These are phyloP conservation scores for Globodera ellingtonae DNA, from an alignment of 1,140 invertebrate species.

Conservation along the genomic window DNA sequence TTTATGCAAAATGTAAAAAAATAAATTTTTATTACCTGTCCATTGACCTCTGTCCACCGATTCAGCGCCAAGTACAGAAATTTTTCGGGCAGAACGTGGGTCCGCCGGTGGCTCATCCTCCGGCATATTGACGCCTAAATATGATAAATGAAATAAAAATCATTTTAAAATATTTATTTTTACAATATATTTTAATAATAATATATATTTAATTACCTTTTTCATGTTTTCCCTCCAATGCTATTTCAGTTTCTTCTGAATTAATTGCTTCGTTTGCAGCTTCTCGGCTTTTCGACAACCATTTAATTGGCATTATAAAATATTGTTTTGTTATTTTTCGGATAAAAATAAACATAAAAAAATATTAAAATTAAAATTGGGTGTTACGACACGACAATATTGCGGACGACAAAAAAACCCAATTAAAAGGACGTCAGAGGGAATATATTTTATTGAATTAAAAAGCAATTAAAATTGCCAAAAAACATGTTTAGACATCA, in stretches of 20 bases:
- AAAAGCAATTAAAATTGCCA: background rate
- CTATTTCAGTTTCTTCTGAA: background rate
- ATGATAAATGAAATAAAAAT: background rate
- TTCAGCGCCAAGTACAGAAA: slow-evolving; percentile 52
- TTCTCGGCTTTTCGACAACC: background rate
- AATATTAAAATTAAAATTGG: background rate
- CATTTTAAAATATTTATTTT: background rate
- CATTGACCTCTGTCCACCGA: slow-evolving; percentile 60
- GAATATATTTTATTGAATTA: background rate
- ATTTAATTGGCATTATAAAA: slow-evolving; percentile 7
- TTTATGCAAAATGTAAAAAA: too few species aligned
- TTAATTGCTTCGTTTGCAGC: background rate
- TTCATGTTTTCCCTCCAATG: background rate
- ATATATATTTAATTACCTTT: background rate
- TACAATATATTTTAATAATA: background rate
- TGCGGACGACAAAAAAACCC: background rate
- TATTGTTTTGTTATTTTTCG: too few species aligned
- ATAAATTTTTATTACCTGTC: slow-evolving; percentile 39
- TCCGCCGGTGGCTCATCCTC: background rate
- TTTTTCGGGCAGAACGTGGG: slow-evolving; percentile 40
- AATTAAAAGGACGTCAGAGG: too few species aligned
- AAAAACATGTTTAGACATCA: too few species aligned
- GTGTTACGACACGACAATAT: background rate
- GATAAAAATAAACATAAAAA: background rate
- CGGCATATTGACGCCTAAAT: background rate